Evolutionary conservation across 1,140 invertebrate genomes (phyloP), one percentile per base, ranked within the genome.

Genomic region (Drosophila ohnishii): DNA sequence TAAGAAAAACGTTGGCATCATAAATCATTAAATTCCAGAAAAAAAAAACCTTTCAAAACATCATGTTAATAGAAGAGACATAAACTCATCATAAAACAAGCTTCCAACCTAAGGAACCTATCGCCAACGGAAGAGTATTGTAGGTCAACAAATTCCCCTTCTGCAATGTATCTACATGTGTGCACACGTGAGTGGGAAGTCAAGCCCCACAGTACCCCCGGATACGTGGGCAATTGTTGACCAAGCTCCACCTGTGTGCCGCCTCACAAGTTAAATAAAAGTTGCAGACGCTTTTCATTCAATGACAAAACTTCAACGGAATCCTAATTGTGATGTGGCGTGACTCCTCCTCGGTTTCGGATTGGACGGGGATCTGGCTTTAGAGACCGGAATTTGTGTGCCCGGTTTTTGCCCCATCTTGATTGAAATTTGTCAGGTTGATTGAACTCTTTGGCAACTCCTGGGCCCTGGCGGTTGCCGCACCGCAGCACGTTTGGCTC

Each of bases 381-480:
- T 11, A 28, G 37, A 35, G 37, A 13, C 35, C 40, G 19, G 60
- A 61, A 70, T 47, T 58, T 56, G 64, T 71, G 44, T 67, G 53
- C n/a, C 61, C 61, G 19, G 34, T 60, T 80, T 80, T 80, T 75
- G 75, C 73, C 80, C 62, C 75, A 75, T 50, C 75, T 82, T 83
- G 80, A 83, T 84, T 84, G 80, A 84, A 84, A 79, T 83, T 81
- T 73, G 67, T 81, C 78, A 81, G 78, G 78, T 81, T 81, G 79
- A 81, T 81, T 81, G 79, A 81, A 80, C 79, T 70, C 75, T 75
- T 83, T 79, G 61, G 56, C 42, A 65, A 48, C 53, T 71, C 45
- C 35, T 22, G 32, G 30, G 32, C n/a, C 34, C 40, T 67, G 45
- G 30, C 53, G 48, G 82, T 78, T 83, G 75, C 70, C 75, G 37